Conservation (phyloP, 2,797 vertebrate species). For the Spinus pinus region DNA sequence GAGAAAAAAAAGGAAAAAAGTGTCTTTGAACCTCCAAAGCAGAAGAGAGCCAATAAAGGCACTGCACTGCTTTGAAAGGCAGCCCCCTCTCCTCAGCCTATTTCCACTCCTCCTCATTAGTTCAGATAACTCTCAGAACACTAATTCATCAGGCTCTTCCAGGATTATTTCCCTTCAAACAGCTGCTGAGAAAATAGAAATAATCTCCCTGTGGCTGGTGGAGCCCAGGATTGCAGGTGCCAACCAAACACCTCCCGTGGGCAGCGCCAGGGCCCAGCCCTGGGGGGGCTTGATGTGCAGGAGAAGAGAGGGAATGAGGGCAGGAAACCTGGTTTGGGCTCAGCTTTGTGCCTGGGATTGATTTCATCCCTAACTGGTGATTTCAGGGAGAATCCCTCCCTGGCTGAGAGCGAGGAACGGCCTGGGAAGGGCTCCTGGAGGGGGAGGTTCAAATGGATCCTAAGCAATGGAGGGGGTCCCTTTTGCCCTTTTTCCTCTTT, state of each 20-base stretch:
- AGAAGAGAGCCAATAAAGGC: constrained; percentile 40
- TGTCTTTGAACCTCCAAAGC: constrained; percentile 39
- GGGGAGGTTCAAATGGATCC: neutral
- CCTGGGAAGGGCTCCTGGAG: neutral
- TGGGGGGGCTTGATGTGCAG: neutral
- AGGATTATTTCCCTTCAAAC: constrained; percentile 34
- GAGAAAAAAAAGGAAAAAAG: neutral
- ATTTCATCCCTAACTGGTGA: neutral
- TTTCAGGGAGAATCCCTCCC: neutral
- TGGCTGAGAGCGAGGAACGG: neutral
- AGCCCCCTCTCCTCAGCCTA: neutral
- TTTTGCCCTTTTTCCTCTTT: no score
- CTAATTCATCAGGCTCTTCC: constrained; percentile 47
- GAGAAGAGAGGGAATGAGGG: neutral
- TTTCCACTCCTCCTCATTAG: constrained; percentile 28
- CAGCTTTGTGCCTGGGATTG: neutral
- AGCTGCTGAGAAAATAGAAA: constrained; percentile 38
- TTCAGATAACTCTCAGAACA: neutral
- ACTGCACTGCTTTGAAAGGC: constrained; percentile 15
- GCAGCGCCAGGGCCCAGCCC: constrained; percentile 18
- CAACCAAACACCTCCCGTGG: neutral
- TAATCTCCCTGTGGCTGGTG: neutral
- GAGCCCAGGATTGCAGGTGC: neutral
- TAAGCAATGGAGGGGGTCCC: neutral
- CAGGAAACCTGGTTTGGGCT: neutral